Evolutionary conservation across 2,113 vertebrate species (phyloP), one percentile per base, ranked within the genome.

Genomic region (Tonatia bakeri): DNA sequence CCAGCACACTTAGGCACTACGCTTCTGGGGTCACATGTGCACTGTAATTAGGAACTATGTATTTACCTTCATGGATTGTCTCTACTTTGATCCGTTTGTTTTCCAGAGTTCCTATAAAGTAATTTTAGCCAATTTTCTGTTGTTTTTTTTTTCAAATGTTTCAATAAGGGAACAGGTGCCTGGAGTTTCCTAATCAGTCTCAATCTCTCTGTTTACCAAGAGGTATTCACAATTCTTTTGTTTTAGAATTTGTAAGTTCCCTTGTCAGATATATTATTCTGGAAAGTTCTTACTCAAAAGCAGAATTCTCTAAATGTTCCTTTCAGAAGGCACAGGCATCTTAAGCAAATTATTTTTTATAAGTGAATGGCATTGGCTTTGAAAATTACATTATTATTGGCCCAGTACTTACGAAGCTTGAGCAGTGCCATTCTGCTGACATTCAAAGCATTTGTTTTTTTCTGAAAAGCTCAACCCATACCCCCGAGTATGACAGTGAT

Each of bases 251-350:
- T 84, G 5, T 59, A 75, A 72, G 14, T 72, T 91, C 17, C 28
- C 54, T 73, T 36, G 50, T 40, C 47, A 77, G 47, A 82, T 91
- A 73, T 84, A 40, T 80, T 92, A 11, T 77, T 33, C 76, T 69
- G 67, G n/a, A 95, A 36, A 85, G 15, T 14, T 77, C 36, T 65
- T 85, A 24, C 8, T 83, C 33, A 94, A 88, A 96, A 89, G 4
- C 10, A 64, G 65, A 31, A 24, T 91, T 47, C 19, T 40, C 33
- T 72, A 69, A 83, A 28, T 80, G 24, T 61, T 7, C 38, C 61
- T 87, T 26, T 81, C 38, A 43, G 50, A 90, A 79, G 38, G 16
- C 8, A 56, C 2, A 64, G 16, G 13, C 13, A 50, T 69, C 64
- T 50, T 45, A 69, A 11, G n/a, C 24, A 56, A 26, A 22, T 64